Base-by-base conservation (phyloP, 2,113 vertebrate species). In the Gila orcuttii region DNA sequence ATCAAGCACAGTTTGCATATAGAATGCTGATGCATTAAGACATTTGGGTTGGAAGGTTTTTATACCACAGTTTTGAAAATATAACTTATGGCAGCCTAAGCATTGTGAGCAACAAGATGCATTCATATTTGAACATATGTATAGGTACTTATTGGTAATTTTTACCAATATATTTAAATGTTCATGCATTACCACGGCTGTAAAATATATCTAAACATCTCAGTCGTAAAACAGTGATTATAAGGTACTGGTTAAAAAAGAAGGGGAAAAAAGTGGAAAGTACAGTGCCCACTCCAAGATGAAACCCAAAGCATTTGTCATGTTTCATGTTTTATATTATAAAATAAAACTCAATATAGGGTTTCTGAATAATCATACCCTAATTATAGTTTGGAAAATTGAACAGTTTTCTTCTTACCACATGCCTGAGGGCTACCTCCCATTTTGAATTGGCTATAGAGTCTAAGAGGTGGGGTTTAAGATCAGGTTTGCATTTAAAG, bases 321-420 rank as follows among this genome's bases (percentile, higher is more conserved):
- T 55, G 52, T 21, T 55, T 55, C 17, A 19, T 55, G 15, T 55
- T 55, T 55, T 2, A 19, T 6, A 19, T 55, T 55, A 19, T 39
- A 39, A 6, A 39, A 39, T 36, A 39, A 39, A 39, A 47, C 73
- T 15, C 10, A 25, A 52, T 76, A 47, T 76, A 50, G 1, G 21
- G n/a, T 76, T 76, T 76, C 73, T 17, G 73, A 9, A 76, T 50
- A 76, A 76, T 52, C 25, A 76, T 28, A 76, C 13, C 13, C 45
- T 76, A 76, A 76, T 76, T 76, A 50, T 76, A 76, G 73, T 50
- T n/a, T 76, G 15, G 73, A 50, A 25, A 75, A 47, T 45, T 45
- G 71, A 52, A 55, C 2, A 55, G 19, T 21, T 55, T 47, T 25
- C 42, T 75, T 0, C 13, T 76, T 52, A 76, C 73, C 73, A 76